A percentile compares a stretch with the other conserved stretches of the same genome.
Evolutionary conservation across 2,888 invertebrate species (phyloP).

Genomic region (Cephus spinipes): DNA sequence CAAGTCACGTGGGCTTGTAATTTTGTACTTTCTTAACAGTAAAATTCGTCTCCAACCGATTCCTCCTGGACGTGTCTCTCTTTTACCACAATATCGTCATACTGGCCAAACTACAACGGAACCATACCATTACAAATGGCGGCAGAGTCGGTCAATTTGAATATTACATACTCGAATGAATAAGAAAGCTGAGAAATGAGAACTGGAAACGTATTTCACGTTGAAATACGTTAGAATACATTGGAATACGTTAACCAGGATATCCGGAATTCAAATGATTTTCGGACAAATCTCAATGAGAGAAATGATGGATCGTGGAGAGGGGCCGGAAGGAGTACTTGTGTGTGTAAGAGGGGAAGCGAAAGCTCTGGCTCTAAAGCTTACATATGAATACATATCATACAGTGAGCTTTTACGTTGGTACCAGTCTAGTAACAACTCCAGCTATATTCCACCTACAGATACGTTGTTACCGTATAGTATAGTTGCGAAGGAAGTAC

Average conservation of each 20-base stretch:
- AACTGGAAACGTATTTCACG: neutral
- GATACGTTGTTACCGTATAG: neutral
- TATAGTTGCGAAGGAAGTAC: neutral
- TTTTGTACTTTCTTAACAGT: slow-evolving; percentile 43
- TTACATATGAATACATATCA: slow-evolving; percentile 10
- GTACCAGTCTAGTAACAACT: slow-evolving; percentile 6
- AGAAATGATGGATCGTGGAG: neutral
- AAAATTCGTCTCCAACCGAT: slow-evolving; percentile 22
- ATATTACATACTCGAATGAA: neutral
- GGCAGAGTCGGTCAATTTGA: neutral
- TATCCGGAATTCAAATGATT: neutral
- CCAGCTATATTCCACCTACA: neutral
- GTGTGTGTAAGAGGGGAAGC: neutral
- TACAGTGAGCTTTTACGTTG: slow-evolving; percentile 10
- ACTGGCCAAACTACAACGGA: neutral
- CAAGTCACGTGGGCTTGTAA: neutral
- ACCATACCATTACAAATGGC: neutral
- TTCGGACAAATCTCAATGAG: neutral
- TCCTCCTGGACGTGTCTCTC: neutral
- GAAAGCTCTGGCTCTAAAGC: slow-evolving; percentile 2
- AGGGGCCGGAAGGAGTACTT: neutral
- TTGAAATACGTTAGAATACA: neutral
- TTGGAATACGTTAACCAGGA: neutral
- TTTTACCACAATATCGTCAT: neutral
- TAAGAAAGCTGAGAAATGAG: neutral